Base-by-base conservation (phyloP, 2,113 vertebrate genomes). In the Chlamydotis undulata region DNA sequence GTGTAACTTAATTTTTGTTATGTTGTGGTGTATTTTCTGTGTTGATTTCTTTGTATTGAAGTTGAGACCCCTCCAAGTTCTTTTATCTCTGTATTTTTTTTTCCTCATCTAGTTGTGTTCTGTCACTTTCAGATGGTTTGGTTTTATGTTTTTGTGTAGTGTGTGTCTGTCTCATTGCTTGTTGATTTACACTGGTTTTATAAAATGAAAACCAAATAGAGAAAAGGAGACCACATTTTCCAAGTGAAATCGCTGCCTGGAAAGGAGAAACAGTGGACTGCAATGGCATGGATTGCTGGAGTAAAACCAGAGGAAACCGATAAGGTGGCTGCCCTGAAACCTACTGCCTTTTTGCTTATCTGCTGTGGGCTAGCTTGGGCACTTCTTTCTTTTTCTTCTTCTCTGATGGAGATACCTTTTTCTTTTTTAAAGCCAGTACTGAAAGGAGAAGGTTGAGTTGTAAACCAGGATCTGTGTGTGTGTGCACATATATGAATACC, bases 271-370 rank as follows among this genome's bases (percentile, higher is more conserved):
- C 93, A 93, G 68, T 97, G 91, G 97, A 94, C 83, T 92, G 26
- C 63, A 53, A 73, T 96, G 82, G 18, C 97, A 28, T 19, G 70
- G 97, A 97, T 94, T 94, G 61, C 87, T 90, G 97, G 94, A 98
- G 90, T 94, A 93, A 97, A 97, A 95, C 74, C 95, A 86, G 96
- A 95, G 91, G 96, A 98, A 83, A 91, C 78, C 0, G 14, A 98
- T 96, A 97, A 98, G 98, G 98, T 98, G 97, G 97, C 95, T 97
- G 97, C 97, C 96, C 96, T 93, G 95, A 97, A 93, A 95, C 94
- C 94, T 97, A 78, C 95, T 93, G 91, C 75, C 60, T 91, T 90
- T 90, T 87, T 1, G 23, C 90, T 90, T 57, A 89, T 80, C 94
- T 97, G 91, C 86, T 93, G 12, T 75, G 74, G 94, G 77, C 92